Evolutionary conservation across 2,888 invertebrate species (phyloP).

Genomic region (Homarus gammarus): DNA sequence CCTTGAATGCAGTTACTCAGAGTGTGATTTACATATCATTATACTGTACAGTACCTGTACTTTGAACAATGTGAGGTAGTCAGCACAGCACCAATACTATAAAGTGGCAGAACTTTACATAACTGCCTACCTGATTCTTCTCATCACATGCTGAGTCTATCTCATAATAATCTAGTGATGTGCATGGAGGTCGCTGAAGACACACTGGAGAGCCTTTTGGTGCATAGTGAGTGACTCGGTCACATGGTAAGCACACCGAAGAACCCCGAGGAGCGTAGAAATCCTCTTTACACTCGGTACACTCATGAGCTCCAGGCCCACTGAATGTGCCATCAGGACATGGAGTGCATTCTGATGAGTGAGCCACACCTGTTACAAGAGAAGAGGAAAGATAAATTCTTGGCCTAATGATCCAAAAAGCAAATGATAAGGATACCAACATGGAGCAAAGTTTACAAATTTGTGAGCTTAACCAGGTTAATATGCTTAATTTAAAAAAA

Average conservation of each 20-base stretch:
- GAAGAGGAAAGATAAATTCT: not conserved
- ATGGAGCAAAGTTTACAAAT: too few species aligned
- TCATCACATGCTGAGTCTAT: conserved; percentile 81
- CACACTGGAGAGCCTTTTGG: conserved; percentile 80
- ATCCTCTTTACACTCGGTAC: conserved; percentile 80
- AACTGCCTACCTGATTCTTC: conserved; percentile 78
- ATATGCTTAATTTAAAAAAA: too few species aligned
- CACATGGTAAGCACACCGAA: conserved; percentile 80
- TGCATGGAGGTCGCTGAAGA: conserved; percentile 80
- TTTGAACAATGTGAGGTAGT: too few species aligned
- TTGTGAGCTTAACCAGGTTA: too few species aligned
- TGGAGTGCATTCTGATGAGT: conserved; percentile 80
- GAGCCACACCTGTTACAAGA: conserved; percentile 81
- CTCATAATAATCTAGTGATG: conserved; percentile 81
- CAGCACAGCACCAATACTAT: too few species aligned
- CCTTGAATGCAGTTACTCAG: too few species aligned
- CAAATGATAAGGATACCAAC: too few species aligned
- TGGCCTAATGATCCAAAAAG: too few species aligned
- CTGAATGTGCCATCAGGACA: conserved; percentile 81
- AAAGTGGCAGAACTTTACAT: too few species aligned
- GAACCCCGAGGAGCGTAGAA: conserved; percentile 80
- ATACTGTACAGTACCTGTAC: too few species aligned
- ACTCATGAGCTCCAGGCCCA: conserved; percentile 79
- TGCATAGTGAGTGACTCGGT: conserved; percentile 79
- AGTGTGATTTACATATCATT: too few species aligned